Evolutionary conservation across 1,140 invertebrate genomes (phyloP).

Genomic region (Ceratina australensis): DNA sequence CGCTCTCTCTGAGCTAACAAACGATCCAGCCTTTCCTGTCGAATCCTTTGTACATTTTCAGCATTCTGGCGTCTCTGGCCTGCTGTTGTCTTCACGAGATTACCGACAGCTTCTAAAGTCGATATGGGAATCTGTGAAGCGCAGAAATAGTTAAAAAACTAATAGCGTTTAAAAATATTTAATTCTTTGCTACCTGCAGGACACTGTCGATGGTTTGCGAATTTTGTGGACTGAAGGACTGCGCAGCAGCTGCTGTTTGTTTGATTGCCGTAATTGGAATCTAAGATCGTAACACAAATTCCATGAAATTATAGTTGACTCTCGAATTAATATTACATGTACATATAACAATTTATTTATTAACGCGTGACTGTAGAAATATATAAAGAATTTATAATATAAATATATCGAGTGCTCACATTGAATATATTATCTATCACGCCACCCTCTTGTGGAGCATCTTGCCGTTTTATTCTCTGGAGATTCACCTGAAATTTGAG

Average conservation of each 20-base stretch:
- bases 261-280: constrained; percentile 72
- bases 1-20: constrained; percentile 38
- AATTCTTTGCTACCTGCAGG: constrained; percentile 61
- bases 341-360: no score
- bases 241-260: constrained; percentile 66
- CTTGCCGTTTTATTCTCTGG: constrained; percentile 23
- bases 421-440: constrained; percentile 71
- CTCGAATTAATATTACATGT: no score
- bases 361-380: neutral
- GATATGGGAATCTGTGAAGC: constrained; percentile 67
- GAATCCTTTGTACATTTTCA: constrained; percentile 30
- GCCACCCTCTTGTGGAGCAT: constrained; percentile 8
- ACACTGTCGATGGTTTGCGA: constrained; percentile 62
- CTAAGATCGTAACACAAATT: constrained; percentile 45
- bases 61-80: constrained; percentile 34
- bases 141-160: neutral
- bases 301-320: no score
- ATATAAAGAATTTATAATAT: no score
- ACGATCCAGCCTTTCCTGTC: constrained; percentile 43
- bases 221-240: constrained; percentile 66
- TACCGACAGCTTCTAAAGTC: constrained; percentile 67
- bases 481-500: constrained; percentile 27
- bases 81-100: constrained; percentile 61
- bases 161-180: neutral
- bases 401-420: constrained; percentile 55